Evolutionary conservation across 2,113 vertebrate species (phyloP).

Genomic region (Herpetotheres cachinnans): DNA sequence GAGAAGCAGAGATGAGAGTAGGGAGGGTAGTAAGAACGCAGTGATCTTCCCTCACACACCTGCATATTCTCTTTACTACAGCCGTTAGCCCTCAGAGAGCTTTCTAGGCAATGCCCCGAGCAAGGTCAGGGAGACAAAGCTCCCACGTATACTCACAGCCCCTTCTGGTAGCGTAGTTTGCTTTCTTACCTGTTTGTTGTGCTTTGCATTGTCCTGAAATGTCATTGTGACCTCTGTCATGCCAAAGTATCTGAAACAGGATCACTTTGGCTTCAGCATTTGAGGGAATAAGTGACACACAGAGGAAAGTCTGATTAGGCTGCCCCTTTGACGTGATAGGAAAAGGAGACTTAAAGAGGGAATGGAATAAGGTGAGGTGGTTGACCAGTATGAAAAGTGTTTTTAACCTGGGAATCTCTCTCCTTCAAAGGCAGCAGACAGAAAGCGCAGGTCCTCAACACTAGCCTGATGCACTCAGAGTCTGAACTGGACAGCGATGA

Average conservation of each 20-base stretch:
- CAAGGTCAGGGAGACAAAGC: conserved; percentile 1
- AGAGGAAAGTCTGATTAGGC: background rate
- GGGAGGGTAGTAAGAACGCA: background rate
- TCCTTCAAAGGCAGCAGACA: conserved; percentile 76
- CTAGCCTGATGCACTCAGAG: conserved; percentile 95
- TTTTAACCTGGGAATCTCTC: background rate
- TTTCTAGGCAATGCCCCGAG: background rate
- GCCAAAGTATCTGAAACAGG: background rate
- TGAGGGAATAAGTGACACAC: background rate
- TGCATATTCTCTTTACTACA: background rate
- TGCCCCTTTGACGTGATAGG: background rate
- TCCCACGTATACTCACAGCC: background rate
- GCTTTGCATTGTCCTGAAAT: background rate
- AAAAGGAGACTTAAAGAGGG: background rate
- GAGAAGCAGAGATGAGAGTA: conserved; percentile 1
- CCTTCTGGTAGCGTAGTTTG: background rate
- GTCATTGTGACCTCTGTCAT: background rate
- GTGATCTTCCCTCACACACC: background rate
- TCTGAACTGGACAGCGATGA: conserved; percentile 96
- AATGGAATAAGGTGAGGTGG: background rate
- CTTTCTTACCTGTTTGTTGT: background rate
- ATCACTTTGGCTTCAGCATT: background rate
- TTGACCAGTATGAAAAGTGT: background rate
- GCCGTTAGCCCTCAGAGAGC: background rate
- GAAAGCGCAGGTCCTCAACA: conserved; percentile 85